A percentile compares a stretch with the other conserved stretches of the same genome.
These are phyloP conservation scores for Bucorvus abyssinicus DNA, from an alignment of 2,797 vertebrate species.

Conservation along the genomic window DNA sequence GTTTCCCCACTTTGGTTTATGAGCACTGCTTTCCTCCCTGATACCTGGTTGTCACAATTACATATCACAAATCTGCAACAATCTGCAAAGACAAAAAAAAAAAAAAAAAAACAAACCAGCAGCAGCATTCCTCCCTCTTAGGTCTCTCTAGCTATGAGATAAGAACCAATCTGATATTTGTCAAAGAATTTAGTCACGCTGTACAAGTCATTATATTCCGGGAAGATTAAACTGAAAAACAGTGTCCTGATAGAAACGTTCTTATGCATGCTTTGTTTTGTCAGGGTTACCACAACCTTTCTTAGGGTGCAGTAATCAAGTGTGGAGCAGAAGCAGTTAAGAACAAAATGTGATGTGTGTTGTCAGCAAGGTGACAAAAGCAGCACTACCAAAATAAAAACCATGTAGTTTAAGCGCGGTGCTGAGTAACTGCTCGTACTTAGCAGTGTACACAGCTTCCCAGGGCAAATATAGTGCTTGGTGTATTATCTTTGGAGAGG, in stretches of 20 bases:
- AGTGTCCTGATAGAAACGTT: not conserved
- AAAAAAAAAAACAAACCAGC: no score
- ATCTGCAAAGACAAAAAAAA: not conserved
- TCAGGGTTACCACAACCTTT: not conserved
- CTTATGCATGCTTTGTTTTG: not conserved
- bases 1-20: not conserved
- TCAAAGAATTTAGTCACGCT: not conserved
- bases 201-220: not conserved
- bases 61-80: not conserved
- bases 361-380: not conserved
- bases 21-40: not conserved
- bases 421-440: not conserved
- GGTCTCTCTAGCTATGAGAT: not conserved
- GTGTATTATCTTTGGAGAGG: slow-evolving; percentile 50
- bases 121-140: not conserved
- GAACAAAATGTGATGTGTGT: not conserved
- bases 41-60: not conserved
- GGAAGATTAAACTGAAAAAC: not conserved
- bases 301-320: not conserved
- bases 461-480: slow-evolving; percentile 35
- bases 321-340: not conserved
- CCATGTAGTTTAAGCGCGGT: not conserved
- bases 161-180: not conserved
- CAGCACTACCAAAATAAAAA: not conserved
- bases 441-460: slow-evolving; percentile 5